Percentiles rank a stretch among this genome's conserved stretches.
phyloP scores from a whole-genome alignment of 2,113 vertebrate species.

The Columba livia region DNA sequence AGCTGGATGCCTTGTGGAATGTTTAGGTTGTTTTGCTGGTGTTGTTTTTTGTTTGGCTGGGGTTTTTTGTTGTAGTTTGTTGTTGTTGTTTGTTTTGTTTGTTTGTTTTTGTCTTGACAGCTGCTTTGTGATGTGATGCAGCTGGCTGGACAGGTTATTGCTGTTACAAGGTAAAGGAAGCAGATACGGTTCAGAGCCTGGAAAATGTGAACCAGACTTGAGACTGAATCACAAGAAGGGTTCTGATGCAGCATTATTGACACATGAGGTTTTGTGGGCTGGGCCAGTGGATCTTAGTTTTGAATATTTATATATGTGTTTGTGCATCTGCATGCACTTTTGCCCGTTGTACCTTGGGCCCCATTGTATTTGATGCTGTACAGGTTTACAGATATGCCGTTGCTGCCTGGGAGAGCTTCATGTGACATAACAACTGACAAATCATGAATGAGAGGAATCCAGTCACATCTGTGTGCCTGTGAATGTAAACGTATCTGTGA shows the following conservation, averaged over 20 bases:
- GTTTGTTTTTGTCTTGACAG: not conserved
- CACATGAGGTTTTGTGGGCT: not conserved
- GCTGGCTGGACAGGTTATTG: not conserved
- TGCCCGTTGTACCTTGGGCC: not conserved
- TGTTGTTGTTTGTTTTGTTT: not conserved
- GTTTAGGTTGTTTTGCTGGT: not conserved
- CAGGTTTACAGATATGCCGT: not conserved
- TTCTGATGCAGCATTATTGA: not conserved
- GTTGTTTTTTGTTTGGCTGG: too few relatives aligned
- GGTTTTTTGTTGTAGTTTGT: too few relatives aligned
- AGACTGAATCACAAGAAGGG: fast-evolving
- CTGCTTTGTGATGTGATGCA: not conserved
- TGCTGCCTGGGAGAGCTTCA: not conserved
- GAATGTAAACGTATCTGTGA: fast-evolving
- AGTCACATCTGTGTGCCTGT: fast-evolving
- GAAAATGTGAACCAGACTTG: not conserved
- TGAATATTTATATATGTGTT: fast-evolving
- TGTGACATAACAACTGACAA: not conserved
- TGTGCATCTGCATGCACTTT: not conserved
- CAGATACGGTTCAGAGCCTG: not conserved
- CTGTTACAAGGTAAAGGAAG: not conserved
- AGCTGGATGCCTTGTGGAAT: not conserved
- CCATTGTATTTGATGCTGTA: fast-evolving
- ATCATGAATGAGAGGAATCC: not conserved
- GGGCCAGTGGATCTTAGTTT: not conserved